Conservation (phyloP, 2,113 vertebrate species). For the Cyphomyrus plagiostoma region DNA sequence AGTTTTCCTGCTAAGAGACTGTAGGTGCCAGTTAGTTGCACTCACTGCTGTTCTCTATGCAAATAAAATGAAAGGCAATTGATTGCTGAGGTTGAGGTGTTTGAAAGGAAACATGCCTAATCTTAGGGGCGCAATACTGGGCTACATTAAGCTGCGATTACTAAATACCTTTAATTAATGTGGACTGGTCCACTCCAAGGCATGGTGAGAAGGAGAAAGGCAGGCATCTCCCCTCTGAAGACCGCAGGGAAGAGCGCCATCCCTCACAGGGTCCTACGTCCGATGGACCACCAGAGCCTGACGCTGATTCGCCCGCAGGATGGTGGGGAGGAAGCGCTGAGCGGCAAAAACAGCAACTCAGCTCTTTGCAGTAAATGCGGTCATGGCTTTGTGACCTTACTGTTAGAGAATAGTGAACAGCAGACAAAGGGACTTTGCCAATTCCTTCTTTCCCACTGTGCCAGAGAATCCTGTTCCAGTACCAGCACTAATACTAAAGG, state of each 20-base stretch:
- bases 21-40: not conserved
- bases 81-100: not conserved
- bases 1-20: not conserved
- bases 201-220: not conserved
- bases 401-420: conserved; percentile 42
- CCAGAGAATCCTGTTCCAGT: not conserved
- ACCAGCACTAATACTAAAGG: not conserved
- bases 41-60: not conserved
- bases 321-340: conserved; percentile 46
- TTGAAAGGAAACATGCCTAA: not conserved
- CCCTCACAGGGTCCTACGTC: not conserved
- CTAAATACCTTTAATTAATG: not conserved
- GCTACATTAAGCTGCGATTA: not conserved
- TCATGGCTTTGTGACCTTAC: conserved; percentile 54
- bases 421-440: conserved; percentile 32
- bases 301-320: conserved; percentile 28
- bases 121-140: not conserved
- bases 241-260: not conserved
- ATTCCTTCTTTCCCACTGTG: conserved; percentile 13
- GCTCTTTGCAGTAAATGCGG: conserved; percentile 55
- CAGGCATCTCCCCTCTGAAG: not conserved
- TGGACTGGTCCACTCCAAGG: not conserved
- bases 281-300: not conserved
- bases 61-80: not conserved
- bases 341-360: conserved; percentile 44